Percentiles rank a stretch among this genome's conserved stretches.
These are phyloP conservation scores for Ganaspis sp. DNA, from an alignment of 1,140 invertebrate species.

Conservation along the genomic window DNA sequence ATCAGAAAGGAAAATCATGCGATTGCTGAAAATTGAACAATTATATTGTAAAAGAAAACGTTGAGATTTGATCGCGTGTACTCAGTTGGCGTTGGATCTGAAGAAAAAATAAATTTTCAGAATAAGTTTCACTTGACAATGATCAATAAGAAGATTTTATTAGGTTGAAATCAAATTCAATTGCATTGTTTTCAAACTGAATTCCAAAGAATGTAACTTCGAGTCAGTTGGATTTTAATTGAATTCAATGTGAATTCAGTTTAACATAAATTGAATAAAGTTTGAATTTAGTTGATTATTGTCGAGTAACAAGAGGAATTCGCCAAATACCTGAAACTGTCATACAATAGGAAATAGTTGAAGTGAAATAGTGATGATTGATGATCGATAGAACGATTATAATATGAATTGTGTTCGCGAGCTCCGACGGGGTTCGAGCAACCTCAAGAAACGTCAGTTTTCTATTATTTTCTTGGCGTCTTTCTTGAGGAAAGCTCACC, in stretches of 20 bases:
- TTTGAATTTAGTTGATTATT: background rate
- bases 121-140: background rate
- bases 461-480: background rate
- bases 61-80: background rate
- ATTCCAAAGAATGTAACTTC: too few relatives aligned
- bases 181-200: too few relatives aligned
- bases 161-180: too few relatives aligned
- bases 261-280: too few relatives aligned
- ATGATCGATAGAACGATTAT: conserved; percentile 56
- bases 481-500: conserved; percentile 34
- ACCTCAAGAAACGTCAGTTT: background rate
- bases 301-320: background rate
- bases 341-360: conserved; percentile 69
- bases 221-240: too few relatives aligned
- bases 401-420: conserved; percentile 69
- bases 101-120: background rate
- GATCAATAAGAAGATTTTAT: too few relatives aligned
- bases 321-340: background rate
- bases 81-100: background rate
- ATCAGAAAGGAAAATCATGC: conserved; percentile 8
- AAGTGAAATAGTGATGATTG: conserved; percentile 66
- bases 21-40: background rate
- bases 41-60: background rate
- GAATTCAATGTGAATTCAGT: too few relatives aligned
- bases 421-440: conserved; percentile 51